Percentiles rank a stretch among this genome's conserved stretches.
Conservation (phyloP, 2,113 vertebrate species). For the Silurus asotus region DNA sequence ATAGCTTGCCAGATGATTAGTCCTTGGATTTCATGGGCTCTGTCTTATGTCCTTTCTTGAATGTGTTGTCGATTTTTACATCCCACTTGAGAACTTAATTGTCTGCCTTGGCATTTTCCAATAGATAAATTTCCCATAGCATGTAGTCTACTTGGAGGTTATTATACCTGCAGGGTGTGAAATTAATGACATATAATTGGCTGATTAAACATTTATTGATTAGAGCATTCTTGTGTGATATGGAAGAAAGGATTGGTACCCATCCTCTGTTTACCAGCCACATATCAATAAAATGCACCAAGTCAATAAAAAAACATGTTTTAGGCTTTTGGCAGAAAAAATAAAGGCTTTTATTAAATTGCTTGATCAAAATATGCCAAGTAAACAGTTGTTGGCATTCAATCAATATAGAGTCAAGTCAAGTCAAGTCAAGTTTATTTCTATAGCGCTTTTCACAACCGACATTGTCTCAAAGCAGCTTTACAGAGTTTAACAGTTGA, state of each 20-base stretch:
- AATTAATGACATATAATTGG: constrained; percentile 74
- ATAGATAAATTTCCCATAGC: constrained; percentile 71
- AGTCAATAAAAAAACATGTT: constrained; percentile 26
- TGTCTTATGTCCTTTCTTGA: constrained; percentile 57
- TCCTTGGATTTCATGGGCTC: constrained; percentile 42
- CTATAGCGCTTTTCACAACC: no score
- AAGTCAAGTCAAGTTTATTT: no score
- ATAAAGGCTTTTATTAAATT: not conserved
- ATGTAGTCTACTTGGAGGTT: constrained; percentile 66
- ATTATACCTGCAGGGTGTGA: constrained; percentile 71
- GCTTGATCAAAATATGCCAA: not conserved
- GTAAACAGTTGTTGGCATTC: constrained; percentile 8
- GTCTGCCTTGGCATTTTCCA: constrained; percentile 70
- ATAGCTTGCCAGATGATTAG: constrained; percentile 28
- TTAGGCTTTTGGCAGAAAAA: not conserved
- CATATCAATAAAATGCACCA: constrained; percentile 1
- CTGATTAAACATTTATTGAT: constrained; percentile 79
- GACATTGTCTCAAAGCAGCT: no score
- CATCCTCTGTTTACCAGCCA: constrained; percentile 44
- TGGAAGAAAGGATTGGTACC: constrained; percentile 62
- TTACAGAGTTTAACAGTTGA: no score
- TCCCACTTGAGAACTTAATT: constrained; percentile 67
- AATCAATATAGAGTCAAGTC: not conserved
- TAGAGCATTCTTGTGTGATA: constrained; percentile 65
- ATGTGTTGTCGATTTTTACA: constrained; percentile 61